Conservation (phyloP, 2,888 invertebrate species). For the Dolichopus griseipennis region DNA sequence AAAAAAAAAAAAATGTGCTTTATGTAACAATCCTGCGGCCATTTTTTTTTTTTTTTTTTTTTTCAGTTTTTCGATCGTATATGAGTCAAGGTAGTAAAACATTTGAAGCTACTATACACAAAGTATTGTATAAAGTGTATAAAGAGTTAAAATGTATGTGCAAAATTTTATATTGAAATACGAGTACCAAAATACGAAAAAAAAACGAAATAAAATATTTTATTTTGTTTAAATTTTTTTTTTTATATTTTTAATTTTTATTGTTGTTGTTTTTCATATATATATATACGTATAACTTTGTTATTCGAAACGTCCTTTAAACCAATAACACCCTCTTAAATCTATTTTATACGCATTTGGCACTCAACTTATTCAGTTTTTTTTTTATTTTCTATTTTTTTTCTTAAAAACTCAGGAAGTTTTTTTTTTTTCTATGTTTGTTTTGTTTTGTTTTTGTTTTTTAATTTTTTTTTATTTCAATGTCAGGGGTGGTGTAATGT, state of each 20-base stretch:
- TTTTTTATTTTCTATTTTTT: background rate
- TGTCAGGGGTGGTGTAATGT: background rate
- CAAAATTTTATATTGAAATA: constrained; percentile 7
- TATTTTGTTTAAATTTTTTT: background rate
- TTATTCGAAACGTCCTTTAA: constrained; percentile 14
- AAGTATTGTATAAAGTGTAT: background rate
- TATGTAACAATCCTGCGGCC: constrained; percentile 21
- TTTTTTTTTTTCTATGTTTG: background rate
- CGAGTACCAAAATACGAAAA: constrained; percentile 8
- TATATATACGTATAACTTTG: constrained; percentile 17
- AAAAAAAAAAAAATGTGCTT: constrained; percentile 17
- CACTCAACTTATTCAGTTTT: constrained; percentile 9
- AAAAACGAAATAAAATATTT: too few species aligned
- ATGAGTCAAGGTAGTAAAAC: constrained; percentile 17
- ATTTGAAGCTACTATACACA: background rate
- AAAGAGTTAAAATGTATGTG: constrained; percentile 20
- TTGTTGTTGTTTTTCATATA: too few species aligned
- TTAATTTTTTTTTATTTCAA: constrained; percentile 8
- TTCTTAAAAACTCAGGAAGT: background rate
- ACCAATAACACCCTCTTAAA: constrained; percentile 7
- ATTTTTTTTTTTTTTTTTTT: too few species aligned
- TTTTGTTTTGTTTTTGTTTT: background rate
- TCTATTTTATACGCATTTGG: constrained; percentile 12
- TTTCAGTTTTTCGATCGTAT: background rate
- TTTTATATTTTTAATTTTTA: constrained; percentile 12